These are phyloP conservation scores for Cyprinus carpio DNA, from an alignment of 2,113 vertebrate genomes.

Conservation along the genomic window DNA sequence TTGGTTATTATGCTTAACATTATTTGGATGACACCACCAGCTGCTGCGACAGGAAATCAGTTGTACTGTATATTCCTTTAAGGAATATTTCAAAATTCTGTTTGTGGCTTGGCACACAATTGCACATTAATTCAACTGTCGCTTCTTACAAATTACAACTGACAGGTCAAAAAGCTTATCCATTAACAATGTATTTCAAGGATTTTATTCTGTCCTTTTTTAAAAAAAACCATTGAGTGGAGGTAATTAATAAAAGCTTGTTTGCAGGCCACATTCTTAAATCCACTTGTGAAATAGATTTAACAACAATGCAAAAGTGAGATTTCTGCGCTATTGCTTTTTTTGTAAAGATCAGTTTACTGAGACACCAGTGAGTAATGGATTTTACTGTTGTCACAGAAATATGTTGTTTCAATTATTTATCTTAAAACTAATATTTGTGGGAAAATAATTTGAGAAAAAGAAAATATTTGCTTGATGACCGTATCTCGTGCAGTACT, in stretches of 20 bases:
- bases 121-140: constrained; percentile 35
- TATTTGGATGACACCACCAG: constrained; percentile 58
- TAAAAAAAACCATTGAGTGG: too few relatives aligned
- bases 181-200: constrained; percentile 47
- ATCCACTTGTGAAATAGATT: too few relatives aligned
- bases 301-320: too few relatives aligned
- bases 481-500: background rate
- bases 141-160: constrained; percentile 55
- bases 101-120: constrained; percentile 63
- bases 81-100: constrained; percentile 60
- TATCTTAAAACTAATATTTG: background rate
- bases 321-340: background rate
- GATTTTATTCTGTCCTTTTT: constrained; percentile 31
- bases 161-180: constrained; percentile 51
- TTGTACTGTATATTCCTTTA: constrained; percentile 53
- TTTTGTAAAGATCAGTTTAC: constrained; percentile 2
- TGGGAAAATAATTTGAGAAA: background rate
- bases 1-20: constrained; percentile 51
- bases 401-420: background rate
- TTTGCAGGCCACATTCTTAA: constrained; percentile 31
- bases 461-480: background rate
- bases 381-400: background rate
- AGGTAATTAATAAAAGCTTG: constrained; percentile 58
- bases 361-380: background rate
- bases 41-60: constrained; percentile 58